Evolutionary conservation across 2,113 vertebrate species (phyloP).

Genomic region (Aegotheles bennettii): DNA sequence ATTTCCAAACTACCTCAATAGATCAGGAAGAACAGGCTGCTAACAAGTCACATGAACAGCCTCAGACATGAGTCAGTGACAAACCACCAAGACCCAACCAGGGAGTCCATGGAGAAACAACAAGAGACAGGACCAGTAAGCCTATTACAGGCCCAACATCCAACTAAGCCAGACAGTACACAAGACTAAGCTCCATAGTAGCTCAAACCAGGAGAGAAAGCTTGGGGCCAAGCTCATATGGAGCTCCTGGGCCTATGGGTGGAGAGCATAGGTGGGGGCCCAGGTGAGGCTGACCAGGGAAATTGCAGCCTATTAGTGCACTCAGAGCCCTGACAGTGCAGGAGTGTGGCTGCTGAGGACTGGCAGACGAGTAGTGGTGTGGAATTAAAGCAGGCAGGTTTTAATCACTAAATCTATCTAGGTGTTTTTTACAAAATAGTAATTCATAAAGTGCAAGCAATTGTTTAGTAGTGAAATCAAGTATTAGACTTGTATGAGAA

Average conservation of each 20-base stretch:
- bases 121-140: accelerated
- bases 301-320: background rate
- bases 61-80: accelerated
- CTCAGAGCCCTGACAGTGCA: background rate
- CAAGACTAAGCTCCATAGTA: accelerated
- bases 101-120: accelerated
- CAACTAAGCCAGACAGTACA: accelerated
- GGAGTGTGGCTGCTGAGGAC: background rate
- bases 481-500: background rate
- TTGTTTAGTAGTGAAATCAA: background rate
- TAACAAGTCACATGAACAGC: background rate
- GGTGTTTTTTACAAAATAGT: background rate
- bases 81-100: accelerated
- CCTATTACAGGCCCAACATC: accelerated
- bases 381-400: background rate
- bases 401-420: background rate
- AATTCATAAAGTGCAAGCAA: background rate
- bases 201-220: accelerated
- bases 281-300: background rate
- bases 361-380: background rate
- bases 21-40: background rate
- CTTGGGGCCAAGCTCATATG: background rate
- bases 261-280: background rate
- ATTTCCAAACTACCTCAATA: background rate
- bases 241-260: background rate